Conservation (phyloP, 1,140 invertebrate genomes). For the Papilio glaucus region DNA sequence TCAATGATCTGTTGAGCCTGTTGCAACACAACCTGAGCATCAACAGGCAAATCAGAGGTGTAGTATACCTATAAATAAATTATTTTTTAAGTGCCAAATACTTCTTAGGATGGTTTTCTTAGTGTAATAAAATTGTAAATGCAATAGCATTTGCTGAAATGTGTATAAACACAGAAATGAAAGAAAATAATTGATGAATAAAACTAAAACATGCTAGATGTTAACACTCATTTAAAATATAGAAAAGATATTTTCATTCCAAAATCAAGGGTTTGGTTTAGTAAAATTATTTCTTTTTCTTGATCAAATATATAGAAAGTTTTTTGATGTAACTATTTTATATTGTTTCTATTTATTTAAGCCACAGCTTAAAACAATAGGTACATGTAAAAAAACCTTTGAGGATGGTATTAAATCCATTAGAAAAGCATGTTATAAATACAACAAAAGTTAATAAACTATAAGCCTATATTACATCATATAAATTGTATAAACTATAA, state of each 20-base stretch:
- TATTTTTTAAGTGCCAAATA: constrained; percentile 42
- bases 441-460: not conserved
- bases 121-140: constrained; percentile 28
- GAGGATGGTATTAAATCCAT: not conserved
- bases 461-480: not conserved
- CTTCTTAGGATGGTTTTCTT: constrained; percentile 33
- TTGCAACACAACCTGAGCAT: constrained; percentile 83
- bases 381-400: not conserved
- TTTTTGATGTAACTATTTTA: too few relatives aligned
- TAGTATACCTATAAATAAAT: constrained; percentile 84
- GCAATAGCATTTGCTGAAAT: not conserved
- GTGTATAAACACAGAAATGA: not conserved
- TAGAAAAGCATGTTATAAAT: constrained; percentile 23
- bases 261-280: not conserved
- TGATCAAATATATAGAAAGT: too few relatives aligned
- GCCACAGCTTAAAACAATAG: too few relatives aligned
- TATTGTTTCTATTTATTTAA: too few relatives aligned
- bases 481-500: too few relatives aligned
- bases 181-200: not conserved
- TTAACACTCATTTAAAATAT: not conserved
- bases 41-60: constrained; percentile 81
- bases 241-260: too few relatives aligned
- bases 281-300: not conserved
- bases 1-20: constrained; percentile 83
- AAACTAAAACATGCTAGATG: not conserved